These are phyloP conservation scores for Dallia pectoralis DNA, from an alignment of 2,797 vertebrate genomes.

Conservation along the genomic window DNA sequence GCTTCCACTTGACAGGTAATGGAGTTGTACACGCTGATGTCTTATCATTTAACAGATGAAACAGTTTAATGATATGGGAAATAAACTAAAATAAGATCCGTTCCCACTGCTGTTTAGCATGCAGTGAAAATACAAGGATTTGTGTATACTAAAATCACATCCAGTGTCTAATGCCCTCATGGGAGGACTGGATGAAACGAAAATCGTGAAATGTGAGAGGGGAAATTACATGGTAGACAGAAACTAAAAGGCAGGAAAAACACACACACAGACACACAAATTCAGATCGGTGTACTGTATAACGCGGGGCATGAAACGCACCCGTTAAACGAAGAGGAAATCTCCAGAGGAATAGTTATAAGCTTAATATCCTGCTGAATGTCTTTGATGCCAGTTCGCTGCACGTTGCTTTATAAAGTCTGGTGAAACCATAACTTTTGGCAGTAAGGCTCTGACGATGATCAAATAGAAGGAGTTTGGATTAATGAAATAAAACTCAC, in stretches of 20 bases:
- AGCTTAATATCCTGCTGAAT: slow-evolving; percentile 53
- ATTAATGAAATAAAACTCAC: slow-evolving; percentile 40
- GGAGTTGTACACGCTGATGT: slow-evolving; percentile 42
- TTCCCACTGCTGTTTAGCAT: slow-evolving; percentile 45
- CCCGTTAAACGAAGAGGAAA: slow-evolving; percentile 41
- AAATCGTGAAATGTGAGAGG: not conserved
- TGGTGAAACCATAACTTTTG: slow-evolving; percentile 51
- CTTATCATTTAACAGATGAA: slow-evolving; percentile 55
- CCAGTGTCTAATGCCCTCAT: not conserved
- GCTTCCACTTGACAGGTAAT: slow-evolving; percentile 51
- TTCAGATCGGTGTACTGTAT: not conserved
- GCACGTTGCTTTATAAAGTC: slow-evolving; percentile 50
- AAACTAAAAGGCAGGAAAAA: not conserved
- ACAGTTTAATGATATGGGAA: slow-evolving; percentile 24
- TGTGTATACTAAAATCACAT: not conserved
- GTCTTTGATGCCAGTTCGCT: slow-evolving; percentile 60
- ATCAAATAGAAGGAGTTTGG: slow-evolving; percentile 55
- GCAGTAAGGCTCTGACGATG: slow-evolving; percentile 45
- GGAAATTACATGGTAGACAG: not conserved
- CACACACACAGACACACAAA: not conserved
- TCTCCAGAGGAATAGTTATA: slow-evolving; percentile 41
- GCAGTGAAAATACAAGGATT: not conserved
- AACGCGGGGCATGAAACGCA: not conserved
- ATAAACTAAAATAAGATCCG: slow-evolving; percentile 25
- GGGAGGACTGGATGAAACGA: not conserved